These are phyloP conservation scores for Drosophila nannoptera DNA, from an alignment of 1,140 invertebrate species.

Conservation along the genomic window DNA sequence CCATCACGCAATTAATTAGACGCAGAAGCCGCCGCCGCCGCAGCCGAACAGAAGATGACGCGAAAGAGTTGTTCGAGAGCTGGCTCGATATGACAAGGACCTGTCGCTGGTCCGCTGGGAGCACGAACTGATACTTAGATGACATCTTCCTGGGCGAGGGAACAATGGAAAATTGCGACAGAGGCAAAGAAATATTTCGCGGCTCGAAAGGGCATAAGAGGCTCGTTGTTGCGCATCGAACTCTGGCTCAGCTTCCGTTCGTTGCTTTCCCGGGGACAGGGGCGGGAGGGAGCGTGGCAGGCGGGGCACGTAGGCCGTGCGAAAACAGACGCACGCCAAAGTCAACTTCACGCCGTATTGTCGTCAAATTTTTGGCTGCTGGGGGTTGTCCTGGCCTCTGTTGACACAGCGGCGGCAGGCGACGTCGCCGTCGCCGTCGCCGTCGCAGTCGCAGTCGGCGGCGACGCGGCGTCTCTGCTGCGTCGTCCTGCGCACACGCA, in stretches of 20 bases:
- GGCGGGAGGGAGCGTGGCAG: too few relatives aligned
- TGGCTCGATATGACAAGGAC: too few relatives aligned
- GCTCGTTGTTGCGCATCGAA: conserved; percentile 13
- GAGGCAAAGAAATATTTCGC: not conserved
- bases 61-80: too few relatives aligned
- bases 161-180: not conserved
- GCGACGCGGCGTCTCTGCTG: conserved; percentile 17
- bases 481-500: conserved; percentile 64
- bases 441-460: not conserved
- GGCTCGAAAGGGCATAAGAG: conserved; percentile 23
- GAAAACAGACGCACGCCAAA: conserved; percentile 61
- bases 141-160: not conserved
- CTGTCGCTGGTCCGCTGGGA: too few relatives aligned
- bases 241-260: conserved; percentile 1
- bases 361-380: conserved; percentile 26
- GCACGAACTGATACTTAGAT: too few relatives aligned
- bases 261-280: conserved; percentile 15
- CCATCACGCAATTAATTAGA: not conserved
- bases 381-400: conserved; percentile 24
- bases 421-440: not conserved
- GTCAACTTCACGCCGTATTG: conserved; percentile 49
- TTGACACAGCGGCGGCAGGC: conserved; percentile 24
- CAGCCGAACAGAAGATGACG: too few relatives aligned
- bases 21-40: not conserved
- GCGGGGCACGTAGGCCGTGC: conserved; percentile 29